phyloP scores from a whole-genome alignment of 92 coral and sea anemone species.

The Epizoanthus illoricatus region DNA sequence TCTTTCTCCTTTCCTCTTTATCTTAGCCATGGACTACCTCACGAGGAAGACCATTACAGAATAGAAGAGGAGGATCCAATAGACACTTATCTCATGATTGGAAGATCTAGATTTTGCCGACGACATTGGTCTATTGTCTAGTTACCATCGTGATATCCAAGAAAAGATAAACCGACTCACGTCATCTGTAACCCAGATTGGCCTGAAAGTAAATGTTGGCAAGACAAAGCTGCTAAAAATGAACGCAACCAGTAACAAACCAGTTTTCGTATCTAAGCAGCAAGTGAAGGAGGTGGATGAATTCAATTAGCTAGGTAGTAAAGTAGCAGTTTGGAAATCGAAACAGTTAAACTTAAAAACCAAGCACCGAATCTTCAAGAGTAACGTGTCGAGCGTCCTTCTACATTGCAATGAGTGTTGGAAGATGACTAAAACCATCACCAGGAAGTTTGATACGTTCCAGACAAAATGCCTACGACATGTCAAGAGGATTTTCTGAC shows the following conservation, averaged over 20 bases:
- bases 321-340: neutral
- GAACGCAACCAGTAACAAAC: neutral
- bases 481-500: neutral
- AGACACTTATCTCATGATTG: neutral
- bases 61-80: too few species aligned
- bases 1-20: too few species aligned
- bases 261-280: neutral
- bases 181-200: slow-evolving; percentile 1
- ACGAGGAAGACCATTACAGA: too few species aligned
- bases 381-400: neutral
- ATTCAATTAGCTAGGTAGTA: too few species aligned
- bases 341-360: neutral
- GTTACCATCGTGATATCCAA: slow-evolving; percentile 21
- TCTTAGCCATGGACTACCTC: too few species aligned
- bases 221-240: slow-evolving; percentile 17
- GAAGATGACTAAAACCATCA: neutral
- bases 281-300: neutral
- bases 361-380: neutral
- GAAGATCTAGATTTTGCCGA: slow-evolving; percentile 14
- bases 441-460: neutral
- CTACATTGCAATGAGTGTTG: neutral
- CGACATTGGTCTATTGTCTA: neutral
- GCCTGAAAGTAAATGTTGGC: neutral
- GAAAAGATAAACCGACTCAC: slow-evolving; percentile 17
- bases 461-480: neutral